Conservation (phyloP, 2,888 invertebrate genomes). For the Cryptocephalus moraei region DNA sequence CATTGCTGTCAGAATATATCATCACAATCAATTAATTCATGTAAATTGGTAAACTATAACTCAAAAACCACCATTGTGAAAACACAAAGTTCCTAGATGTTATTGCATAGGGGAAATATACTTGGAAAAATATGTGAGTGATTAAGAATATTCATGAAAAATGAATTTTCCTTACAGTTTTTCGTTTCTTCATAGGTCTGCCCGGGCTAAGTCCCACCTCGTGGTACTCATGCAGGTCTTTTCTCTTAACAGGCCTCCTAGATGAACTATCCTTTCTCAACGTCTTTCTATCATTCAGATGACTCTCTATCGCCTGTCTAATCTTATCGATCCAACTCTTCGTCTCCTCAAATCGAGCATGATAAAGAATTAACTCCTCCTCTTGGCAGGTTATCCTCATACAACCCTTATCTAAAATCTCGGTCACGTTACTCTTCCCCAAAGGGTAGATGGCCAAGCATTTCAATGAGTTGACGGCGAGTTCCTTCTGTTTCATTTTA, state of each 20-base stretch:
- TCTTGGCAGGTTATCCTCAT: constrained; percentile 51
- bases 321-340: constrained; percentile 48
- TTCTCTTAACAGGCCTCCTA: constrained; percentile 47
- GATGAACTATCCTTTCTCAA: constrained; percentile 54
- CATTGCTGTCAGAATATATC: too few relatives aligned
- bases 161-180: constrained; percentile 11
- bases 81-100: too few relatives aligned
- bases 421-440: constrained; percentile 55
- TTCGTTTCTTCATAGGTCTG: constrained; percentile 39
- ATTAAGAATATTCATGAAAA: too few relatives aligned
- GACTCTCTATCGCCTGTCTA: constrained; percentile 45
- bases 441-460: constrained; percentile 60
- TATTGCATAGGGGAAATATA: too few relatives aligned
- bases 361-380: constrained; percentile 47
- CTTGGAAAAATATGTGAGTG: too few relatives aligned
- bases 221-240: constrained; percentile 45
- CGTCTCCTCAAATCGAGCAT: constrained; percentile 43
- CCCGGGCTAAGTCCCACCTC: constrained; percentile 44
- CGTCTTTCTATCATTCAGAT: constrained; percentile 48
- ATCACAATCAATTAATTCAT: too few relatives aligned
- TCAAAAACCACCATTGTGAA: too few relatives aligned
- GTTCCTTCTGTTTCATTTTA: constrained; percentile 49
- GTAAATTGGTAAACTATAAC: too few relatives aligned
- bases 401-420: constrained; percentile 47
- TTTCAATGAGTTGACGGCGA: constrained; percentile 48